phyloP scores from a whole-genome alignment of 2,888 invertebrate species.

The Lithophane socia region DNA sequence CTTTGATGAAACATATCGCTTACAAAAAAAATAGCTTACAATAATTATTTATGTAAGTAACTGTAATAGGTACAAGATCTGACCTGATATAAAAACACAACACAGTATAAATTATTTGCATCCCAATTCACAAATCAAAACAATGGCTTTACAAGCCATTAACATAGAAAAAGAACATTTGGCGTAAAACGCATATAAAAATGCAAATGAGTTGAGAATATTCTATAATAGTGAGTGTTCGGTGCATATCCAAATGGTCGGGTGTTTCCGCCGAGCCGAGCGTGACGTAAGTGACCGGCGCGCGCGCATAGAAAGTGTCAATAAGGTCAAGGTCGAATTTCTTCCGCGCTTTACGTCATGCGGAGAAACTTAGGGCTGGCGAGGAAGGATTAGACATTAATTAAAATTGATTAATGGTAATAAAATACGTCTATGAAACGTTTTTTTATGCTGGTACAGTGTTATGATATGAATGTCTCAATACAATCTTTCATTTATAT shows the following conservation, averaged over 20 bases:
- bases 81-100: not conserved
- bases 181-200: slow-evolving; percentile 23
- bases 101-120: not conserved
- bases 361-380: slow-evolving; percentile 60
- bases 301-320: slow-evolving; percentile 67
- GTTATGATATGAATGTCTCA: not conserved
- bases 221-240: slow-evolving; percentile 17
- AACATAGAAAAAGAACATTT: slow-evolving; percentile 27
- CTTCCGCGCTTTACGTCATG: slow-evolving; percentile 65
- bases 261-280: slow-evolving; percentile 42
- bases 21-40: not conserved
- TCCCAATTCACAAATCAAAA: slow-evolving; percentile 28
- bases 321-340: slow-evolving; percentile 71
- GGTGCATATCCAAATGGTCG: slow-evolving; percentile 27
- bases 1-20: not conserved
- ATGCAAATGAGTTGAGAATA: slow-evolving; percentile 44
- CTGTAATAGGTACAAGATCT: not conserved
- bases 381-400: slow-evolving; percentile 13
- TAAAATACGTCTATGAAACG: not conserved
- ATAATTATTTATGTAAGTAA: not conserved
- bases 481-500: not conserved
- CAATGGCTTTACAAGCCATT: slow-evolving; percentile 17
- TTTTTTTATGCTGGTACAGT: not conserved
- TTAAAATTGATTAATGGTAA: not conserved
- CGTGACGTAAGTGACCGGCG: slow-evolving; percentile 48